Evolutionary conservation across 2,797 vertebrate genomes (phyloP).

Genomic region (Pygocentrus nattereri): DNA sequence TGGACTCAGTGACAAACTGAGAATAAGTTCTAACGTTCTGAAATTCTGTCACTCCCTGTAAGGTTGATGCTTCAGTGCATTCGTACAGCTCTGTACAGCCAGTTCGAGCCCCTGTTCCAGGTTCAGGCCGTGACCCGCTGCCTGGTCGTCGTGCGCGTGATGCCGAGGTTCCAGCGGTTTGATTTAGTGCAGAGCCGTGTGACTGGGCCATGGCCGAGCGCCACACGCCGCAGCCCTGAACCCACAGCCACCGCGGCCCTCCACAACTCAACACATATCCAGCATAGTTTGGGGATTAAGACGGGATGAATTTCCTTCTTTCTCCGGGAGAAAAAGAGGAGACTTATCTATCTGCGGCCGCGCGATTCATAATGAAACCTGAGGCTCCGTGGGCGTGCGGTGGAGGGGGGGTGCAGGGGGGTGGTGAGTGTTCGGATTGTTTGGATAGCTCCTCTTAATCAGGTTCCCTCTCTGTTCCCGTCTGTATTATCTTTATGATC

Average conservation of each 20-base stretch:
- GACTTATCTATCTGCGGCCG: constrained; percentile 66
- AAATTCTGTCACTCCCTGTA: too few relatives aligned
- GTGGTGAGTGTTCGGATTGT: constrained; percentile 49
- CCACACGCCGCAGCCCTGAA: neutral
- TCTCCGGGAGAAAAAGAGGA: constrained; percentile 62
- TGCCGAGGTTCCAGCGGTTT: neutral
- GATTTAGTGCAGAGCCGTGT: neutral
- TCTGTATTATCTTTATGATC: constrained; percentile 62
- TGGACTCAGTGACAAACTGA: too few relatives aligned
- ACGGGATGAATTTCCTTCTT: constrained; percentile 79
- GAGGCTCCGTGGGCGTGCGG: constrained; percentile 58
- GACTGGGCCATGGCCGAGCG: neutral
- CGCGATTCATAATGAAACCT: constrained; percentile 73
- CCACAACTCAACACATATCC: constrained; percentile 78
- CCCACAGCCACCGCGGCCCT: constrained; percentile 60
- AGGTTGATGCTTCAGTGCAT: too few relatives aligned
- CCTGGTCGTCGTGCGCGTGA: neutral
- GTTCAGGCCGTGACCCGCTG: neutral
- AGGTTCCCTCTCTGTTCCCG: constrained; percentile 41
- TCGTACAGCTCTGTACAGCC: neutral
- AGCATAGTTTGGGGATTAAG: constrained; percentile 83
- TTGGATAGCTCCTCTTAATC: constrained; percentile 59
- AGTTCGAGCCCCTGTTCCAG: neutral
- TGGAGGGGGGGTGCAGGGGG: too few relatives aligned
- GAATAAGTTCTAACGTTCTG: too few relatives aligned